Base-by-base conservation (phyloP, 2,888 invertebrate genomes). In the Pristionchus japonicus region DNA sequence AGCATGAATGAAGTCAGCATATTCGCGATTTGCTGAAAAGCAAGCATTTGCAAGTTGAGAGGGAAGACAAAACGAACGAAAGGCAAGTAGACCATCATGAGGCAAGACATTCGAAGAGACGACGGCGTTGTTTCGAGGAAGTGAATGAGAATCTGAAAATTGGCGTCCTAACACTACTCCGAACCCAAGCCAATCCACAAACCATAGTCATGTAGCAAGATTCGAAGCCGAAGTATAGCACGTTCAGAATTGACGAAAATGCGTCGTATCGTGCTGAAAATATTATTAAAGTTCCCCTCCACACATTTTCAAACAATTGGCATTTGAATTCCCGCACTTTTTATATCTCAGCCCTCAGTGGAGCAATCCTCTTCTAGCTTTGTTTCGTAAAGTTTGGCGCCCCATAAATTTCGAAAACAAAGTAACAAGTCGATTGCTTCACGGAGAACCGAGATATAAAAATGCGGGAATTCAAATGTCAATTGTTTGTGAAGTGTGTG, bases 91-190 rank as follows among this genome's bases (percentile, higher is more conserved):
- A 43, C 43, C 11, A 77, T 43, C 43, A 77, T 43, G 47, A 47
- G 3, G n/a, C 43, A 47, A 3, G 77, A 34, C 77, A 77, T 77
- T 34, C 77, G 77, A 43, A 77, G 77, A 27, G 37, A 17, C 15
- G 77, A 43, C 1, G 77, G 77, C n/a, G 77, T n/a, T 3, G 77
- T 43, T 40, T 77, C 77, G n/a, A 77, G n/a, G 34, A 77, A 77
- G 27, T 77, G 77, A 47, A 77, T 1, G n/a, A 77, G 40, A n/a
- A 77, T 77, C 77, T 77, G 40, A 1, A 47, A 70, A 40, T 67
- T 11, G 11, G 43, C 43, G 43, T 6, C 43, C 43, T 11, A 57
- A 11, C n/a, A n/a, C n/a, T 57, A 57, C n/a, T 57, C n/a, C 57
- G 3, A 57, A n/a, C n/a, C n/a, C 17, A 34, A 70, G 37, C 3